Percentiles rank a stretch among this genome's conserved stretches.
These are phyloP conservation scores for Cheilosia pagana DNA, from an alignment of 2,888 invertebrate species.

Conservation along the genomic window DNA sequence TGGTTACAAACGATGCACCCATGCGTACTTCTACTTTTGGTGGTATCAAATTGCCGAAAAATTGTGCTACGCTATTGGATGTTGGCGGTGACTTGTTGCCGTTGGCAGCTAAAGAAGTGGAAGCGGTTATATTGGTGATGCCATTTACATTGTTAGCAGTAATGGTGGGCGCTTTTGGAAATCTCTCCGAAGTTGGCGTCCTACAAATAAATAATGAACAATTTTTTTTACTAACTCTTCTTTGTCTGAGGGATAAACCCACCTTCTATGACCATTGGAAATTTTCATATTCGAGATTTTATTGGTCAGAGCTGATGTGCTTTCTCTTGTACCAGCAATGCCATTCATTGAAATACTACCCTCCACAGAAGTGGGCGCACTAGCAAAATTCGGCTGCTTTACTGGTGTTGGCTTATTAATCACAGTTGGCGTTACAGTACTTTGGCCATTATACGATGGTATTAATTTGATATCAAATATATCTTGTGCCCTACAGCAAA, in stretches of 20 bases:
- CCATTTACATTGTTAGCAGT: constrained; percentile 49
- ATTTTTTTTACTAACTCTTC: too few species aligned
- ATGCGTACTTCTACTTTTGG: constrained; percentile 82
- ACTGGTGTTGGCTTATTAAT: constrained; percentile 83
- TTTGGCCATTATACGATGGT: constrained; percentile 85
- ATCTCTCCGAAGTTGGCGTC: constrained; percentile 77
- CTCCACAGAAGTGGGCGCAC: constrained; percentile 69
- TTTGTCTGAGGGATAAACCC: constrained; percentile 3
- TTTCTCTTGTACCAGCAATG: constrained; percentile 50
- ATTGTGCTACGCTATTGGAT: constrained; percentile 80
- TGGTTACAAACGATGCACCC: constrained; percentile 74
- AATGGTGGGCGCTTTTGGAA: constrained; percentile 76
- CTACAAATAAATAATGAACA: constrained; percentile 65
- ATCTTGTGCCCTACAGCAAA: constrained; percentile 83
- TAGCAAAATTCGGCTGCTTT: constrained; percentile 82
- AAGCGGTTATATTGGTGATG: constrained; percentile 32
- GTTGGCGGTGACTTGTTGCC: constrained; percentile 75
- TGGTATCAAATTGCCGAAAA: constrained; percentile 83
- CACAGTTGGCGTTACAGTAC: constrained; percentile 79
- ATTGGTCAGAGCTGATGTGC: constrained; percentile 79
- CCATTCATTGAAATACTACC: constrained; percentile 40
- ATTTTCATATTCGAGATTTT: constrained; percentile 82
- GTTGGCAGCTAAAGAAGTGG: constrained; percentile 56
- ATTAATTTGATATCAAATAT: constrained; percentile 91
- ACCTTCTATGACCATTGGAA: constrained; percentile 78